These are phyloP conservation scores for Pyralis farinalis DNA, from an alignment of 2,888 invertebrate genomes.

Conservation along the genomic window DNA sequence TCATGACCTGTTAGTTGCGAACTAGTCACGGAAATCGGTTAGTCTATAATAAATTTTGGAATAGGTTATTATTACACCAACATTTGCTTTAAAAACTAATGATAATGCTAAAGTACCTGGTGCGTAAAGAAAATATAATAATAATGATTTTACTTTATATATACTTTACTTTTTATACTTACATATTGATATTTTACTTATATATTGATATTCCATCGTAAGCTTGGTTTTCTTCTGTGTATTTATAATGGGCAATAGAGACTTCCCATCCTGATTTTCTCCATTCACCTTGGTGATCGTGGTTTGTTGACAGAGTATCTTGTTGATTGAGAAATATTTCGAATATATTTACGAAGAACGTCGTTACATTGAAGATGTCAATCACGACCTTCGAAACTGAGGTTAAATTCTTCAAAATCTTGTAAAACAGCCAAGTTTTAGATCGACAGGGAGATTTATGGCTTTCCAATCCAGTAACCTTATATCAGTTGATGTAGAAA, in stretches of 20 bases:
- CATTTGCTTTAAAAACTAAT: slow-evolving; percentile 33
- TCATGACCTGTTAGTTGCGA: too few species aligned
- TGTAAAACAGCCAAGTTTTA: background rate
- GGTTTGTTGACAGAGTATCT: too few species aligned
- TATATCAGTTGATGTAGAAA: background rate
- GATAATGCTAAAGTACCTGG: slow-evolving; percentile 23
- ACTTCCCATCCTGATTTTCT: too few species aligned
- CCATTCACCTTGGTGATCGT: too few species aligned
- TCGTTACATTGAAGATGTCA: slow-evolving; percentile 1
- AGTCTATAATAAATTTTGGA: slow-evolving; percentile 17
- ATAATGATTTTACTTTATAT: slow-evolving; percentile 53
- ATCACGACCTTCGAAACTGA: background rate
- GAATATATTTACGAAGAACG: background rate
- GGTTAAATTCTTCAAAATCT: background rate
- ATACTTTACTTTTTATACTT: too few species aligned
- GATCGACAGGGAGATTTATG: background rate
- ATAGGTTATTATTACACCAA: slow-evolving; percentile 29
- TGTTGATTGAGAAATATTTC: background rate
- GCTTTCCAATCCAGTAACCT: background rate
- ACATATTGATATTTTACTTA: too few species aligned
- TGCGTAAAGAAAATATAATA: slow-evolving; percentile 30
- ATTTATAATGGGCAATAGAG: too few species aligned
- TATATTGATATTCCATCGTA: slow-evolving; percentile 38
- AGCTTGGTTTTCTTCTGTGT: slow-evolving; percentile 25
- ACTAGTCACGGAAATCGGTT: too few species aligned